These are phyloP conservation scores for Acleris laterana DNA, from an alignment of 2,888 invertebrate species.

Conservation along the genomic window DNA sequence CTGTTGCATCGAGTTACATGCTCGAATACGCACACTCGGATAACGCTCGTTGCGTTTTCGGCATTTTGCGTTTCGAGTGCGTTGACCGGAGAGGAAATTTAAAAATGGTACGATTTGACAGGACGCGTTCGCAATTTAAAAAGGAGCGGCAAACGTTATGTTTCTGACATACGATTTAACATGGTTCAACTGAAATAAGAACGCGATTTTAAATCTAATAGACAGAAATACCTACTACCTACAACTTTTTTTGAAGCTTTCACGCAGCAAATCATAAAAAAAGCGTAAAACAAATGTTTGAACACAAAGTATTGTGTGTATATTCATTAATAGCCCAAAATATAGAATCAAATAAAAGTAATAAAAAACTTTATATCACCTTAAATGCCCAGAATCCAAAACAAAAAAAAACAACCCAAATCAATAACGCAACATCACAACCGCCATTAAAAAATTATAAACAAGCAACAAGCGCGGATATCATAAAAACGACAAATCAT, in stretches of 20 bases:
- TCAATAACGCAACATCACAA: constrained; percentile 25
- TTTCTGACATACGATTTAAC: too few species aligned
- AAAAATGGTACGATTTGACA: constrained; percentile 17
- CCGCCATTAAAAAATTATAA: constrained; percentile 40
- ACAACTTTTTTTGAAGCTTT: too few species aligned
- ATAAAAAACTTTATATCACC: too few species aligned
- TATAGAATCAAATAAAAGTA: too few species aligned
- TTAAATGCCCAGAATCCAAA: background rate
- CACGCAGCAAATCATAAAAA: too few species aligned
- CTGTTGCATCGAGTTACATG: constrained; percentile 71
- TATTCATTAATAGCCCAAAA: too few species aligned
- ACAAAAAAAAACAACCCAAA: constrained; percentile 8
- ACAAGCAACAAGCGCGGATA: constrained; percentile 45
- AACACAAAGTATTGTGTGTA: too few species aligned
- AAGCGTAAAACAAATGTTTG: too few species aligned
- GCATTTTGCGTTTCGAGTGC: constrained; percentile 29
- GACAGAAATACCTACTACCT: too few species aligned
- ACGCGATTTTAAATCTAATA: too few species aligned
- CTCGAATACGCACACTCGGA: constrained; percentile 55
- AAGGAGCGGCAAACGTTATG: background rate
- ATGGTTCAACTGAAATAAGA: too few species aligned
- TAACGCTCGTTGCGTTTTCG: constrained; percentile 43
- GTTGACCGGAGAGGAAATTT: constrained; percentile 31
- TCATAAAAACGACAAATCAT: constrained; percentile 64
- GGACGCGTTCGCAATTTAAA: background rate